These are phyloP conservation scores for Acromyrmex echinatior DNA, from an alignment of 1,140 invertebrate genomes.

Conservation along the genomic window DNA sequence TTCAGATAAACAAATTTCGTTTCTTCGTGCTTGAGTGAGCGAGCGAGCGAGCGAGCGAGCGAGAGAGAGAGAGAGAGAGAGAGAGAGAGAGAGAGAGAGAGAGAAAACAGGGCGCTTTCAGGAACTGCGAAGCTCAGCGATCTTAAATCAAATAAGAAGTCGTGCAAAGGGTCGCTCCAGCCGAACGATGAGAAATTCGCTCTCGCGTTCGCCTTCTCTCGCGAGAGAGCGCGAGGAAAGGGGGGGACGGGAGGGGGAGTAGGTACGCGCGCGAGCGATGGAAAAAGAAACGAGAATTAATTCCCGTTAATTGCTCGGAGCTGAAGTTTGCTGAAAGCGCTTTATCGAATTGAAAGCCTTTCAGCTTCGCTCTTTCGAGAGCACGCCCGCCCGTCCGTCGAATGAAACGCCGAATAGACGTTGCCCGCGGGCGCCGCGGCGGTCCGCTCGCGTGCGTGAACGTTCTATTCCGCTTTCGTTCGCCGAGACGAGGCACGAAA, in stretches of 20 bases:
- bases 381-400: slow-evolving; percentile 54
- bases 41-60: background rate
- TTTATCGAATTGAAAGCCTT: slow-evolving; percentile 80
- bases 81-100: background rate
- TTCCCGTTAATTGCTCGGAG: slow-evolving; percentile 83
- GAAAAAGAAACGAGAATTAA: slow-evolving; percentile 80
- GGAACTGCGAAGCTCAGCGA: slow-evolving; percentile 52
- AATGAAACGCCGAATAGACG: slow-evolving; percentile 76
- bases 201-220: slow-evolving; percentile 28
- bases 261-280: slow-evolving; percentile 60
- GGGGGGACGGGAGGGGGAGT: background rate
- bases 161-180: slow-evolving; percentile 50
- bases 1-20: slow-evolving; percentile 56
- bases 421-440: slow-evolving; percentile 55
- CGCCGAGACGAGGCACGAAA: slow-evolving; percentile 43
- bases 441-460: slow-evolving; percentile 48
- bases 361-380: slow-evolving; percentile 75
- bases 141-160: slow-evolving; percentile 67
- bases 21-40: slow-evolving; percentile 5
- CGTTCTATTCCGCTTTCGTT: background rate
- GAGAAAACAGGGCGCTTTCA: slow-evolving; percentile 13
- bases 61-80: background rate
- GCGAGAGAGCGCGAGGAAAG: background rate
- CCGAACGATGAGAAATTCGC: slow-evolving; percentile 57
- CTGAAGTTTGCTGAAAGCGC: slow-evolving; percentile 81